Evolutionary conservation across 1,140 invertebrate genomes (phyloP).

Genomic region (Sycophaga agraensis): DNA sequence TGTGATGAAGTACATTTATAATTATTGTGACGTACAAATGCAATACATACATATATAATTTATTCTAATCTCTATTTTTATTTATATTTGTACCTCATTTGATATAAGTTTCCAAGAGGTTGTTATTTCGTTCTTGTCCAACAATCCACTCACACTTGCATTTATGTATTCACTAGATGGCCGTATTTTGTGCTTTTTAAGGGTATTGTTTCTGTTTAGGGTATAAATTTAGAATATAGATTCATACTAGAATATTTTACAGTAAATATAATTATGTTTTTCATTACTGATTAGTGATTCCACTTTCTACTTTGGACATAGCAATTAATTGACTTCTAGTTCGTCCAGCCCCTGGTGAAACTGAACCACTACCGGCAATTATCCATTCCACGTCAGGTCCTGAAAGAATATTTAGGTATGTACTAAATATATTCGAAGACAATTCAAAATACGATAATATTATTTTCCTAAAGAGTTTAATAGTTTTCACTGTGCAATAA

Average conservation of each 20-base stretch:
- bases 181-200: background rate
- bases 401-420: too few relatives aligned
- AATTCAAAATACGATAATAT: too few relatives aligned
- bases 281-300: constrained; percentile 13
- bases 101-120: constrained; percentile 19
- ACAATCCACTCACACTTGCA: background rate
- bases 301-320: constrained; percentile 36
- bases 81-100: background rate
- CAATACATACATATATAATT: too few relatives aligned
- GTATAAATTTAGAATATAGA: too few relatives aligned
- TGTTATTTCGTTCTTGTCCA: constrained; percentile 11
- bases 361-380: constrained; percentile 63
- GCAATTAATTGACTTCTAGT: constrained; percentile 44
- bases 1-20: too few relatives aligned
- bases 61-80: too few relatives aligned
- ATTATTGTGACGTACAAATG: too few relatives aligned
- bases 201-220: too few relatives aligned
- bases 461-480: too few relatives aligned
- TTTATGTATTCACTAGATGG: constrained; percentile 1
- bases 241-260: too few relatives aligned
- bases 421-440: too few relatives aligned
- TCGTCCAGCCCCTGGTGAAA: constrained; percentile 57
- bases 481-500: too few relatives aligned
- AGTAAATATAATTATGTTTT: background rate
- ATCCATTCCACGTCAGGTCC: constrained; percentile 75